Evolutionary conservation across 2,888 invertebrate species (phyloP), one percentile per base, ranked within the genome.

Genomic region (Lasius platythorax): DNA sequence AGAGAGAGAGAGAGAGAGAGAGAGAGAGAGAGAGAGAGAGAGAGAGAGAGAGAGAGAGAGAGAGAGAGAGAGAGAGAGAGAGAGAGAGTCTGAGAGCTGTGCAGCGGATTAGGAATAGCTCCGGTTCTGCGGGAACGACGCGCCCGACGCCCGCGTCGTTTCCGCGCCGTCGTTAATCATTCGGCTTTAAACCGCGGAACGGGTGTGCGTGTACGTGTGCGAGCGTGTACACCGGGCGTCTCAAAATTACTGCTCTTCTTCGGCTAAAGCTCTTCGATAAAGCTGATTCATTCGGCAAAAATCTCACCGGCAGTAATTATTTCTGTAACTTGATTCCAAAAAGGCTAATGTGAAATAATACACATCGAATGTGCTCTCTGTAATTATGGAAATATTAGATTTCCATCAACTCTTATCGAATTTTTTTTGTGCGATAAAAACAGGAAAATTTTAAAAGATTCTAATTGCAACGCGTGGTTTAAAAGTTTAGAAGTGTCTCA

Each of bases 111-210:
- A 81, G 79, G 70, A 81, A 81, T 72, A 81, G 79, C 79, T 61
- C 18, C 46, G 61, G 63, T 46, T 79, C 68, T 79, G 43, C 58
- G 78, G 79, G 70, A 70, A 61, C 61, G 79, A 79, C 58, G 79
- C 68, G 58, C 68, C 68, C 40, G 79, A 53, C 76, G 53, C 33
- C 28, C 79, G 61, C 79, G 79, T 81, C 79, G 72, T 81, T 72
- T 81, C 72, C 61, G 79, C 79, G 61, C 46, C 72, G 61, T 81
- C 79, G 79, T 81, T 81, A 81, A 81, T 81, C 79, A 81, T 72
- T 81, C 72, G 79, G 79, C 79, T 81, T 53, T 81, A 72, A 81
- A 81, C 61, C 61, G 72, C 61, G 66, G 18, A 53, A 46, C 12
- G 67, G 40, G 61, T 72, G 18, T 58, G 53, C 30, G 78, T 30